Conservation (phyloP, 2,113 vertebrate genomes). For the Malurus melanocephalus region DNA sequence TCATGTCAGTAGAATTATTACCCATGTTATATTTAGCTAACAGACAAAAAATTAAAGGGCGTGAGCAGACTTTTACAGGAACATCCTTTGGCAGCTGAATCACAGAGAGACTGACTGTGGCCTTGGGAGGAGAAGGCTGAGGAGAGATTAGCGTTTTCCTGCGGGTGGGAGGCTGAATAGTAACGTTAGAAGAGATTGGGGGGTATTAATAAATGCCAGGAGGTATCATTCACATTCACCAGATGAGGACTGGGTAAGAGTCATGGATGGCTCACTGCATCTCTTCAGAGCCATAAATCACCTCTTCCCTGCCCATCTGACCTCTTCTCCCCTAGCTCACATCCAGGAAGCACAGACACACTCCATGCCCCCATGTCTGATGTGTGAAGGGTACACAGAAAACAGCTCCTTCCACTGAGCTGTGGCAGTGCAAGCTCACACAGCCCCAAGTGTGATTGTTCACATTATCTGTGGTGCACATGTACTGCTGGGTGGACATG, state of each 20-base stretch:
- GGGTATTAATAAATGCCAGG: neutral
- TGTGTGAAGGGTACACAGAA: neutral
- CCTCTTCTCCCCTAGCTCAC: neutral
- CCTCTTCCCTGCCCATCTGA: neutral
- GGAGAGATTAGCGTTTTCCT: conserved; percentile 16
- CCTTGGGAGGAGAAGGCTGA: conserved; percentile 41
- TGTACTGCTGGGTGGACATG: fast-evolving
- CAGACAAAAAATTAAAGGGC: neutral
- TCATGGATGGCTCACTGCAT: neutral
- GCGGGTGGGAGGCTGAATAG: neutral
- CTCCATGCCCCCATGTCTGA: neutral
- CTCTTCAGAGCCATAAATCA: neutral
- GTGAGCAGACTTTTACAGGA: conserved; percentile 19
- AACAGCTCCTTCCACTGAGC: neutral
- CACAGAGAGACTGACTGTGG: neutral
- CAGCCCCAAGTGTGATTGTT: neutral
- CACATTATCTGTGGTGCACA: neutral
- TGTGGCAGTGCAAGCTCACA: neutral
- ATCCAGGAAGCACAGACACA: neutral
- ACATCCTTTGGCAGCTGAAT: conserved; percentile 45
- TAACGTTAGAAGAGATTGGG: fast-evolving
- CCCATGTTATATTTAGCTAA: conserved; percentile 18
- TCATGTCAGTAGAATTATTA: neutral
- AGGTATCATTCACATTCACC: neutral
- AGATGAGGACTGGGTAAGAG: neutral